Base-by-base conservation (phyloP, 92 coral and sea anemone genomes). In the Galaxea fascicularis region DNA sequence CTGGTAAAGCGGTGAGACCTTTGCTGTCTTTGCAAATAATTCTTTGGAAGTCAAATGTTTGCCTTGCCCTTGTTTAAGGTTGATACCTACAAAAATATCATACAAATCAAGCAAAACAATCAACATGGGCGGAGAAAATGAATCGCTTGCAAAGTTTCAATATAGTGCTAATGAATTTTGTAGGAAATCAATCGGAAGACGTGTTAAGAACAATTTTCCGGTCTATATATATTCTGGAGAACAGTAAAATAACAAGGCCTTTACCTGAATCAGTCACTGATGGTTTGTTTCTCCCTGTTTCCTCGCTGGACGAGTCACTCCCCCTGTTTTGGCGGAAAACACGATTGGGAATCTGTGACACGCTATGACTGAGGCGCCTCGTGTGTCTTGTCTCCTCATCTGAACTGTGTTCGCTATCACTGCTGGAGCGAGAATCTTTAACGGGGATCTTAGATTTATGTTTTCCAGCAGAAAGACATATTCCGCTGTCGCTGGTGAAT, bases 401-500 rank as follows among this genome's bases (percentile, higher is more conserved):
- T 13, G 41, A 59, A 52, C 71, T 77, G n/a, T 62, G 70, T 44
- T 77, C 82, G 27, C 39, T 59, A 30, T 77, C 82, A 56, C 82
- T 77, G 24, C 51, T 60, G 21, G 70, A 77, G 31, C 57, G 70
- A 24, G 41, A 16, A 17, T 44, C 71, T 3, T 25, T 39, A 44
- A 41, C 8, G 27, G 25, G 56, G 0, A 31, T 21, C 13, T 76
- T 59, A 18, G 53, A 57, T 35, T 58, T 59, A 9, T 59, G 82
- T 26, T 60, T 59, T 15, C 26, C 71, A 20, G 22, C 44, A 15
- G 56, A 41, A 44, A 77, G 82, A 45, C 82, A 59, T 21, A 77
- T 77, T 22, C 82, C 82, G 41, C 82, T 77, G 51, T 77, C 82
- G 52, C 82, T 77, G 67, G 82, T 46, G 65, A 59, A 59, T 3